Evolutionary conservation across 2,888 invertebrate species (phyloP).

Genomic region (Xanthorhoe designata): DNA sequence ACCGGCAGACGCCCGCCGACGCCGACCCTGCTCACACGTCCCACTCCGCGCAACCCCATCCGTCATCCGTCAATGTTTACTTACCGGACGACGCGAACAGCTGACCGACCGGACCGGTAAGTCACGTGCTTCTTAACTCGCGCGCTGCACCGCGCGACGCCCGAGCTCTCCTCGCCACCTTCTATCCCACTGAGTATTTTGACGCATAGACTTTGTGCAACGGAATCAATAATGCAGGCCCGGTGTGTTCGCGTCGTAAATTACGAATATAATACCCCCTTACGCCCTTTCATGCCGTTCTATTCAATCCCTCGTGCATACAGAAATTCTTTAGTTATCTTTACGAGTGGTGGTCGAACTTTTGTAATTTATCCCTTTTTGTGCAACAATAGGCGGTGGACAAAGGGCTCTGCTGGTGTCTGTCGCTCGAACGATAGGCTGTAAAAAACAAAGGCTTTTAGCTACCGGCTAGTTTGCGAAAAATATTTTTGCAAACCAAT

Average conservation of each 20-base stretch:
- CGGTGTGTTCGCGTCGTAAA: slow-evolving; percentile 74
- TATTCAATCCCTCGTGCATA: slow-evolving; percentile 70
- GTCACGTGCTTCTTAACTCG: slow-evolving; percentile 74
- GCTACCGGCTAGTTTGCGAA: slow-evolving; percentile 77
- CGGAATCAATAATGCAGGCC: slow-evolving; percentile 71
- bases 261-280: slow-evolving; percentile 80
- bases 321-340: slow-evolving; percentile 76
- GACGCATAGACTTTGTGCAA: slow-evolving; percentile 65
- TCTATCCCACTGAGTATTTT: slow-evolving; percentile 59
- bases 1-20: slow-evolving; percentile 86
- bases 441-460: slow-evolving; percentile 64
- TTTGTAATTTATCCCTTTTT: slow-evolving; percentile 81
- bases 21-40: slow-evolving; percentile 77
- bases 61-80: slow-evolving; percentile 82
- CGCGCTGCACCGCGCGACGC: slow-evolving; percentile 46
- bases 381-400: slow-evolving; percentile 73
- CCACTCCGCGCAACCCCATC: slow-evolving; percentile 69
- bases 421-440: slow-evolving; percentile 61
- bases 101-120: slow-evolving; percentile 84
- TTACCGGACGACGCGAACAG: slow-evolving; percentile 80
- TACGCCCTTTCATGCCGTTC: slow-evolving; percentile 74
- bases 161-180: slow-evolving; percentile 42
- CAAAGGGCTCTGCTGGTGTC: slow-evolving; percentile 70
- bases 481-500: slow-evolving; percentile 83
- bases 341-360: slow-evolving; percentile 77